phyloP scores from a whole-genome alignment of 2,888 invertebrate species.

The Chydorus sphaericus region DNA sequence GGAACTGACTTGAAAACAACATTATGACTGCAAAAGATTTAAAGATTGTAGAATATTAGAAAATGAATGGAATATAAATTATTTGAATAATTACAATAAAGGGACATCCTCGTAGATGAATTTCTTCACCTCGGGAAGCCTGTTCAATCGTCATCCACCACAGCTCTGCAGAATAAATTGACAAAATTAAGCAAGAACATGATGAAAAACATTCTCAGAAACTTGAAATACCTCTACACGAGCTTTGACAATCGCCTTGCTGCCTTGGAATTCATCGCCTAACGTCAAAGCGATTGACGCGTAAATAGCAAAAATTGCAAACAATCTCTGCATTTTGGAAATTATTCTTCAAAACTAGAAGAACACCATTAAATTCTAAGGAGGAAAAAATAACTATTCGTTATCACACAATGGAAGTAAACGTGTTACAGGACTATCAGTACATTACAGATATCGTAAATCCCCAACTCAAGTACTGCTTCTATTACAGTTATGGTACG shows the following conservation, averaged over 20 bases:
- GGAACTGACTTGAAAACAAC: slow-evolving; percentile 14
- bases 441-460: too few relatives aligned
- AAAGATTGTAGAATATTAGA: not conserved
- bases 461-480: too few relatives aligned
- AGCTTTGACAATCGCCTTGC: slow-evolving; percentile 8
- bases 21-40: slow-evolving; percentile 12
- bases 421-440: too few relatives aligned
- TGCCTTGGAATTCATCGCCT: not conserved
- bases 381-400: too few relatives aligned
- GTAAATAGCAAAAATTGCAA: not conserved
- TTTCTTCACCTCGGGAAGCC: slow-evolving; percentile 29
- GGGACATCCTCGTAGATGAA: slow-evolving; percentile 27
- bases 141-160: slow-evolving; percentile 31
- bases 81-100: slow-evolving; percentile 9
- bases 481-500: too few relatives aligned
- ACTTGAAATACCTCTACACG: slow-evolving; percentile 8
- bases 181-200: not conserved
- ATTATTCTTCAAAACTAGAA: too few relatives aligned
- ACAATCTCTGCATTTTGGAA: not conserved
- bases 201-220: not conserved
- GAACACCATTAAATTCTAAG: too few relatives aligned
- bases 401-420: too few relatives aligned
- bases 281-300: not conserved
- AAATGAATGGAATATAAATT: not conserved
- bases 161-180: slow-evolving; percentile 20